phyloP scores from a whole-genome alignment of 2,113 vertebrate species.

The Reinhardtius hippoglossoides region DNA sequence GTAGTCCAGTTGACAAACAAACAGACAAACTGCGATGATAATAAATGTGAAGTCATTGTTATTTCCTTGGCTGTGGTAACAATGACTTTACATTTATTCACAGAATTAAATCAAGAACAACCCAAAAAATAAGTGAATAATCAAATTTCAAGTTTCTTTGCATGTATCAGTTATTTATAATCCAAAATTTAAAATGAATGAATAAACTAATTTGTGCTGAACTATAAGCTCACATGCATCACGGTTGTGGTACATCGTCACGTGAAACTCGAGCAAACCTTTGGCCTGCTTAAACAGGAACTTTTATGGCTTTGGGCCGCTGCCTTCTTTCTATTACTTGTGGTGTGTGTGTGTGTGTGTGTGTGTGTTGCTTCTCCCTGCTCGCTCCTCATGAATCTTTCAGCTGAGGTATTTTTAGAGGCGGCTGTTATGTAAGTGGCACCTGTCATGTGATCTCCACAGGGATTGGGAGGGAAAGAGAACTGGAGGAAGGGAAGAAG shows the following conservation, averaged over 20 bases:
- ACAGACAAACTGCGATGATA: too few relatives aligned
- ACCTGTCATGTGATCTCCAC: constrained; percentile 83
- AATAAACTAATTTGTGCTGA: too few relatives aligned
- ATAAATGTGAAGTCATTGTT: too few relatives aligned
- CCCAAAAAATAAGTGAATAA: too few relatives aligned
- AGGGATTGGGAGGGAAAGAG: constrained; percentile 54
- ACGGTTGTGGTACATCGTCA: constrained; percentile 13
- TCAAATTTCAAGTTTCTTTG: too few relatives aligned
- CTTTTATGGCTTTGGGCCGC: constrained; percentile 44
- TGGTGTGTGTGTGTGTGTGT: not conserved
- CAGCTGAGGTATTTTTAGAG: constrained; percentile 81
- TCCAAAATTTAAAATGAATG: too few relatives aligned
- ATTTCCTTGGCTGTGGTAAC: too few relatives aligned
- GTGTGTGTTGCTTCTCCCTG: constrained; percentile 24
- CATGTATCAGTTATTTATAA: too few relatives aligned
- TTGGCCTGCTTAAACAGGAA: constrained; percentile 48
- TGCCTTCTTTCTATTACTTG: not conserved
- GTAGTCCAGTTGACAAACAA: too few relatives aligned
- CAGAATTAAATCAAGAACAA: too few relatives aligned
- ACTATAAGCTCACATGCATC: too few relatives aligned
- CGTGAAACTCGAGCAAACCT: constrained; percentile 59
- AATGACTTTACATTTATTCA: too few relatives aligned
- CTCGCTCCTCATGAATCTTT: constrained; percentile 80
- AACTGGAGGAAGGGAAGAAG: constrained; percentile 37
- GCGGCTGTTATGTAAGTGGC: constrained; percentile 81